phyloP scores from a whole-genome alignment of 1,140 invertebrate genomes.

The Drosophila asahinai region DNA sequence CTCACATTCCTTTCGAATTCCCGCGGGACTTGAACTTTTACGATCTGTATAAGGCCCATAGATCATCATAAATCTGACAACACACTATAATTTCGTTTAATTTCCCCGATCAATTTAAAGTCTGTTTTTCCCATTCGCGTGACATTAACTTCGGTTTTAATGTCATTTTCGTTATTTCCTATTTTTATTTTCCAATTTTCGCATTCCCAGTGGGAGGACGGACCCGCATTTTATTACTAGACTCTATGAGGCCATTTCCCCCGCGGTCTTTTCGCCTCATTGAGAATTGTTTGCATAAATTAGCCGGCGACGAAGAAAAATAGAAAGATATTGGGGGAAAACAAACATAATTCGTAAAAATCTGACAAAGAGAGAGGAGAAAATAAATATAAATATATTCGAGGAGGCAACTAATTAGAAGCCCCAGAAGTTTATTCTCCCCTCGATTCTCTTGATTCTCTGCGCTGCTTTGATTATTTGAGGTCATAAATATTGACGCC shows the following conservation, averaged over 20 bases:
- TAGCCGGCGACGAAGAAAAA: conserved; percentile 52
- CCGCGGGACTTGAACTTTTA: conserved; percentile 16
- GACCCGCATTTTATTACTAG: conserved; percentile 28
- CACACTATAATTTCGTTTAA: conserved; percentile 22
- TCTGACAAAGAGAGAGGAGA: not conserved
- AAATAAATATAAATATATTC: conserved; percentile 27
- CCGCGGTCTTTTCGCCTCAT: conserved; percentile 47
- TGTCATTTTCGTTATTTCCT: conserved; percentile 17
- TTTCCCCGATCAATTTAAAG: conserved; percentile 28
- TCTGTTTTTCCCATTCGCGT: conserved; percentile 37
- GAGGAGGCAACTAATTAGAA: conserved; percentile 65
- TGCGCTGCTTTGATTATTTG: conserved; percentile 68
- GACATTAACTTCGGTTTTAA: conserved; percentile 30
- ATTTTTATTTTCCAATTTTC: conserved; percentile 34
- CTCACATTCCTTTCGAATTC: conserved; percentile 15
- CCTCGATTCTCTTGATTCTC: conserved; percentile 9
- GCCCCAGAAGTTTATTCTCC: conserved; percentile 32
- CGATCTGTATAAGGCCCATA: conserved; percentile 38
- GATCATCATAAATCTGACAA: conserved; percentile 49
- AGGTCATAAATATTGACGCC: conserved; percentile 80
- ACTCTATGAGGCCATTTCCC: conserved; percentile 22
- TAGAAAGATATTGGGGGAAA: conserved; percentile 38
- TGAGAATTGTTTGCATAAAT: conserved; percentile 81
- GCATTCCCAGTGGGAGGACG: conserved; percentile 43
- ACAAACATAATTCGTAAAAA: conserved; percentile 64